Conservation (phyloP, 2,797 vertebrate species). For the Bryconaethiops microstoma region DNA sequence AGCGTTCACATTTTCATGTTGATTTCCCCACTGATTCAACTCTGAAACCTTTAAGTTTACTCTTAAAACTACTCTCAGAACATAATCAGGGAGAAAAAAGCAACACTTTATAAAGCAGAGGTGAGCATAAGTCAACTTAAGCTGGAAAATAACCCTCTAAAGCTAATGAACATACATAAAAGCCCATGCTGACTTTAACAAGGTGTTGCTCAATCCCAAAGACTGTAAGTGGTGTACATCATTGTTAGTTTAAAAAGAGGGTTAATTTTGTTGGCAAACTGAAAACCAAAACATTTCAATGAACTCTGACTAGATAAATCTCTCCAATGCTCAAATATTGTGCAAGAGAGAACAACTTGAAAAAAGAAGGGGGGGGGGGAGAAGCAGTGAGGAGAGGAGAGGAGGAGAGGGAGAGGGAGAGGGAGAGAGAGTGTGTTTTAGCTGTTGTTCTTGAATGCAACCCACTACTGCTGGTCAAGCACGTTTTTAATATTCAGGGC, state of each 20-base stretch:
- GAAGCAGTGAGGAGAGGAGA: not conserved
- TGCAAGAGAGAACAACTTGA: not conserved
- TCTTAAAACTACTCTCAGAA: not conserved
- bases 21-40: not conserved
- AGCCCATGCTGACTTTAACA: not conserved
- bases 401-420: not conserved
- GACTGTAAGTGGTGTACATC: constrained; percentile 1
- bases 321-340: not conserved
- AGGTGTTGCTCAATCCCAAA: not conserved
- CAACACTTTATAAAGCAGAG: not conserved
- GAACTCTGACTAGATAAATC: not conserved
- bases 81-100: not conserved
- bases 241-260: constrained; percentile 67
- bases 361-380: too few relatives aligned
- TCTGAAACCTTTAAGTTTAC: not conserved
- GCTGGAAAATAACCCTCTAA: not conserved
- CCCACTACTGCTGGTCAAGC: not conserved
- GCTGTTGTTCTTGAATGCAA: not conserved
- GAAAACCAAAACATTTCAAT: constrained; percentile 60
- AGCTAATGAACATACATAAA: not conserved
- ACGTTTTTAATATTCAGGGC: constrained; percentile 44
- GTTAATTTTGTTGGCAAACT: constrained; percentile 61
- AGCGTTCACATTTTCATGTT: not conserved
- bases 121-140: not conserved
- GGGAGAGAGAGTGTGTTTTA: not conserved